Evolutionary conservation across 2,888 invertebrate species (phyloP).

Genomic region (Caenorhabditis becei): DNA sequence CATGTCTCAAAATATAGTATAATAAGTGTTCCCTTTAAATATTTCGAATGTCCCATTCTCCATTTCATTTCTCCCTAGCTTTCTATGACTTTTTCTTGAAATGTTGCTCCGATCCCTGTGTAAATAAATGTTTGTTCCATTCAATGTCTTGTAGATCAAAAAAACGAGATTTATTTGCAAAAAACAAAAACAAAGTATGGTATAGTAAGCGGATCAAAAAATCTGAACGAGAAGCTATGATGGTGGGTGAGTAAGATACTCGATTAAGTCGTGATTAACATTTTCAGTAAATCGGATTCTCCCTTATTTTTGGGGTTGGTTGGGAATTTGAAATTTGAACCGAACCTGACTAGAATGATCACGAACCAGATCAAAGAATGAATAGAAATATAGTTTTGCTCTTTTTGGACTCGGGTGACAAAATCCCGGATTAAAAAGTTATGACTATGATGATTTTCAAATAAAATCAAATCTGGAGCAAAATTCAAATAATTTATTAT

Average conservation of each 20-base stretch:
- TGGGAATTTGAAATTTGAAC: too few species aligned
- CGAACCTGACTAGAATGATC: neutral
- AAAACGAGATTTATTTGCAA: neutral
- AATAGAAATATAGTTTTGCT: neutral
- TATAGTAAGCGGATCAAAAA: neutral
- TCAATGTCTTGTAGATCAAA: conserved; percentile 10
- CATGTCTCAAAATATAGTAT: neutral
- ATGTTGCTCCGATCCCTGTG: too few species aligned
- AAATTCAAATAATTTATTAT: conserved; percentile 11
- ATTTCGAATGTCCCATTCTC: too few species aligned
- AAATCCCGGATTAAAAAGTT: too few species aligned
- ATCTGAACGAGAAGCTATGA: too few species aligned
- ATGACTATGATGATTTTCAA: too few species aligned
- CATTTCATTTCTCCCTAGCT: too few species aligned
- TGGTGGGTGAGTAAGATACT: neutral
- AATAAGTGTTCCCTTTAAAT: neutral
- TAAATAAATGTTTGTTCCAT: conserved; percentile 36
- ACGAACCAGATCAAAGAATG: neutral
- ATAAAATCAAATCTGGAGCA: neutral
- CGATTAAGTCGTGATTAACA: neutral
- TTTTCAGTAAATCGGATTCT: neutral
- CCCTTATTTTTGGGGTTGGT: neutral
- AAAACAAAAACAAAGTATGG: neutral
- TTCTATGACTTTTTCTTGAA: too few species aligned
- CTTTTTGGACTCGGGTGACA: neutral